Conservation (phyloP, 2,888 invertebrate genomes). For the Uloborus plumipes region DNA sequence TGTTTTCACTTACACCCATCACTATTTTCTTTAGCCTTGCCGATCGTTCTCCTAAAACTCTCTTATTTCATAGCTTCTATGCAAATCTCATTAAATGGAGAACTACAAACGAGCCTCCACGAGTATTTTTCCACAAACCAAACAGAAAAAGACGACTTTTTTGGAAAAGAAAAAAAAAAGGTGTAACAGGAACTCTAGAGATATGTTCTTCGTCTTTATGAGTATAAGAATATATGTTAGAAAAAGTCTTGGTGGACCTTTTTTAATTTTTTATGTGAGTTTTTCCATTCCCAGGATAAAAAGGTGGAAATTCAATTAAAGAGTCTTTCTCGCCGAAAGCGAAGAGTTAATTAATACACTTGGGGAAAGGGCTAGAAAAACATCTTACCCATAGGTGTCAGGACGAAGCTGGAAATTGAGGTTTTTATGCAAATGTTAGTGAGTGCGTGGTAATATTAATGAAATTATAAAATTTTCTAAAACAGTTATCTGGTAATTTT, state of each 20-base stretch:
- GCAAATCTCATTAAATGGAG: slow-evolving; percentile 43
- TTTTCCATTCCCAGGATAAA: slow-evolving; percentile 10
- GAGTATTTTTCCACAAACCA: slow-evolving; percentile 51
- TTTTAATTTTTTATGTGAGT: too few relatives aligned
- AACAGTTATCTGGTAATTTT: slow-evolving; percentile 9
- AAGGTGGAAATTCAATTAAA: slow-evolving; percentile 48
- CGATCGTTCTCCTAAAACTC: background rate
- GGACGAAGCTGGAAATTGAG: slow-evolving; percentile 3
- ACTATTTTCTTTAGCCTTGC: slow-evolving; percentile 9
- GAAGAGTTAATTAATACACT: slow-evolving; percentile 55
- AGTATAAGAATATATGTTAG: slow-evolving; percentile 2
- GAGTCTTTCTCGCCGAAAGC: slow-evolving; percentile 17
- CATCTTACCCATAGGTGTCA: slow-evolving; percentile 23
- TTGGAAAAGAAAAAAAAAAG: too few relatives aligned
- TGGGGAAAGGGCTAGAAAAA: slow-evolving; percentile 30
- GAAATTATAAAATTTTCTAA: slow-evolving; percentile 29
- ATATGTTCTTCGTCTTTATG: slow-evolving; percentile 20
- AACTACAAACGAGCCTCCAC: slow-evolving; percentile 36
- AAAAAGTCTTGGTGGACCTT: background rate
- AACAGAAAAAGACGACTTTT: slow-evolving; percentile 38
- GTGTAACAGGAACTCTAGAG: background rate
- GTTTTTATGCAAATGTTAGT: slow-evolving; percentile 30
- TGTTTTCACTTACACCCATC: slow-evolving; percentile 2
- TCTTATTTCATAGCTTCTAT: slow-evolving; percentile 1
- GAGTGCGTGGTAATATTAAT: slow-evolving; percentile 24